Base-by-base conservation (phyloP, 2,113 vertebrate genomes). In the Nicator chloris region DNA sequence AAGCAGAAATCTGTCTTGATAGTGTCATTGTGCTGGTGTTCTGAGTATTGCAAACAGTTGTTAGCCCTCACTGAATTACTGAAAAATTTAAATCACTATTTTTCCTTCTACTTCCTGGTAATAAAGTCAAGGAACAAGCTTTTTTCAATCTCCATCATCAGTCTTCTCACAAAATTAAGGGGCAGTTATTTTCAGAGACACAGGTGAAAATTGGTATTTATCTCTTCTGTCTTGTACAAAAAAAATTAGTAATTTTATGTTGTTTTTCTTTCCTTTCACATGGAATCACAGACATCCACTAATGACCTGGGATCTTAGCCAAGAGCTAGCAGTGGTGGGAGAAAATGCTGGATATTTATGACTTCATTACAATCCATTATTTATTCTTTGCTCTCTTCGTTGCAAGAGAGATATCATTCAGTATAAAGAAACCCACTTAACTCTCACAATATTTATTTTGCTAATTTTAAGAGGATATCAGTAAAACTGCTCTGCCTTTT, bases 291-390 rank as follows among this genome's bases (percentile, higher is more conserved):
- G 94, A 95, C 94, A 89, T 97, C 81, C 3, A 0, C 89, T 94
- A 86, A 95, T 95, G 86, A 80, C 78, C 84, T 95, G 91, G 95
- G 91, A 94, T 84, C 37, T 47, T 53, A 79, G 96, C 95, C 96
- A 97, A 92, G 59, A 87, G 66, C 70, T 77, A 82, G 86, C 18
- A 7, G 66, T 2, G 4, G 53, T 85, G 57, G 66, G 81, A 85
- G 78, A 96, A 92, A 85, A 84, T 69, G 65, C 42, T 61, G 81
- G 73, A 70, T 92, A 97, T 96, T 95, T 93, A 91, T 95, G 95
- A 85, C 89, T 95, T 95, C 84, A 72, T 94, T 93, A 77, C 77
- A 77, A 63, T 72, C 70, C 19, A 4, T 45, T 71, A 27, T 82
- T 95, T 93, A 49, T 82, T 92, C 42, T 35, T 84, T 64, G 39